A percentile compares a stretch with the other conserved stretches of the same genome.
These are phyloP conservation scores for Phrynocephalus vlangalii DNA, from an alignment of 2,797 vertebrate genomes.

Conservation along the genomic window DNA sequence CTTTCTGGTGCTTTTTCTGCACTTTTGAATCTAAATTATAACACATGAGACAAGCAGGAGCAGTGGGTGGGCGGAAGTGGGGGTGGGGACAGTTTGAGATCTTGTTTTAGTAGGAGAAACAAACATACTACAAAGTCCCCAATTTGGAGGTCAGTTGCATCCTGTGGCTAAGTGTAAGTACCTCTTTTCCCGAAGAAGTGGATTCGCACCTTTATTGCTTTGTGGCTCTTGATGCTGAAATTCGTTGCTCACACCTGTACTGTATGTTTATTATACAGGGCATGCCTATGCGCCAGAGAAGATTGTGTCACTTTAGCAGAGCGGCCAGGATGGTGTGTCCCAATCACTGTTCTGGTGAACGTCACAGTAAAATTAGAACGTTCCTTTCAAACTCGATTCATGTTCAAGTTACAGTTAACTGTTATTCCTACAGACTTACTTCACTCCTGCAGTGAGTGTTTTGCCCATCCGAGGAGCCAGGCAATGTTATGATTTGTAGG, in stretches of 20 bases:
- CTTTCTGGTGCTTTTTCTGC: neutral
- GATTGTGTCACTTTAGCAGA: neutral
- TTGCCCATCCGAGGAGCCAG: neutral
- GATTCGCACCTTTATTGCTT: too few species aligned
- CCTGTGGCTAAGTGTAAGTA: neutral
- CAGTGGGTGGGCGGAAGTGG: too few species aligned
- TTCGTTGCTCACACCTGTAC: neutral
- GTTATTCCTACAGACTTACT: too few species aligned
- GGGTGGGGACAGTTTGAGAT: neutral
- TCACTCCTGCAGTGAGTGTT: neutral
- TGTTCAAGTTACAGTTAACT: too few species aligned
- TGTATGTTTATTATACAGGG: neutral
- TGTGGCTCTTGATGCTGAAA: neutral
- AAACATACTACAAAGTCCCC: too few species aligned
- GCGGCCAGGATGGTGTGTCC: neutral
- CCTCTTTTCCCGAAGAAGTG: too few species aligned
- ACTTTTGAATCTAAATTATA: slow-evolving; percentile 1
- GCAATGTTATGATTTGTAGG: neutral
- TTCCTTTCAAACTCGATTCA: neutral
- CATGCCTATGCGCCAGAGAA: slow-evolving; percentile 2
- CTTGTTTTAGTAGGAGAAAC: neutral
- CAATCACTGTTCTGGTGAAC: neutral
- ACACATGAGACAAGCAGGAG: too few species aligned
- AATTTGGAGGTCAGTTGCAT: neutral
- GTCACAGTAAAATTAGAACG: neutral